Percentiles rank a stretch among this genome's conserved stretches.
These are phyloP conservation scores for Xiphophorus hellerii DNA, from an alignment of 2,113 vertebrate genomes.

Conservation along the genomic window DNA sequence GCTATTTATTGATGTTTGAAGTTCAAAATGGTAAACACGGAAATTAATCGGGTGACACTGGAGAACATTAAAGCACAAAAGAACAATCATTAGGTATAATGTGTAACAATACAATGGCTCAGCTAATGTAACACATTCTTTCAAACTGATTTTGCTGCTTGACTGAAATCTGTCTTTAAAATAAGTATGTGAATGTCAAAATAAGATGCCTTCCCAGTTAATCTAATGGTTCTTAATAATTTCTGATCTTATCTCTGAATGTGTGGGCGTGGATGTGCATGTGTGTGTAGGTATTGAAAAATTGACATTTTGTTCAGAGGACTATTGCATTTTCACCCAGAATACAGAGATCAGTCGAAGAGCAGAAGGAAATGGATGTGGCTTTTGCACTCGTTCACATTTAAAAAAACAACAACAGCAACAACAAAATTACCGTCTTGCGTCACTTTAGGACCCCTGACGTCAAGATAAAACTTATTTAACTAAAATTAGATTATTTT, in stretches of 20 bases:
- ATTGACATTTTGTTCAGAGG: conserved; percentile 68
- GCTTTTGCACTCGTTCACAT: conserved; percentile 14
- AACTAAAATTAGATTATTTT: conserved; percentile 14
- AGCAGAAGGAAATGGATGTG: conserved; percentile 2
- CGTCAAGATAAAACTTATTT: background rate
- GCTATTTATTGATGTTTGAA: background rate
- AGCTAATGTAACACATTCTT: background rate
- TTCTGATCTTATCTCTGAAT: conserved; percentile 34
- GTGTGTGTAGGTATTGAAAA: conserved; percentile 56
- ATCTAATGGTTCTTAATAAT: conserved; percentile 60
- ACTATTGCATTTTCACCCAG: conserved; percentile 55
- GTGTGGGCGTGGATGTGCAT: background rate
- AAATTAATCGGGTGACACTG: background rate
- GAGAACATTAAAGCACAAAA: background rate
- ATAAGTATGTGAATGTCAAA: conserved; percentile 14
- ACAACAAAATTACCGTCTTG: background rate
- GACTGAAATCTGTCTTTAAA: background rate
- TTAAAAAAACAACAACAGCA: background rate
- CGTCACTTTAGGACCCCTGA: background rate
- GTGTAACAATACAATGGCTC: background rate
- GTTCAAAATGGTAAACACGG: background rate
- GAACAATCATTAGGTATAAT: background rate
- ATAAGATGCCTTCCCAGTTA: conserved; percentile 34
- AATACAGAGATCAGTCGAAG: conserved; percentile 11
- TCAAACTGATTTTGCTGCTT: background rate